Percentiles rank a stretch among this genome's conserved stretches.
These are phyloP conservation scores for Lipotes vexillifer DNA, from an alignment of 2,113 vertebrate species.

Conservation along the genomic window DNA sequence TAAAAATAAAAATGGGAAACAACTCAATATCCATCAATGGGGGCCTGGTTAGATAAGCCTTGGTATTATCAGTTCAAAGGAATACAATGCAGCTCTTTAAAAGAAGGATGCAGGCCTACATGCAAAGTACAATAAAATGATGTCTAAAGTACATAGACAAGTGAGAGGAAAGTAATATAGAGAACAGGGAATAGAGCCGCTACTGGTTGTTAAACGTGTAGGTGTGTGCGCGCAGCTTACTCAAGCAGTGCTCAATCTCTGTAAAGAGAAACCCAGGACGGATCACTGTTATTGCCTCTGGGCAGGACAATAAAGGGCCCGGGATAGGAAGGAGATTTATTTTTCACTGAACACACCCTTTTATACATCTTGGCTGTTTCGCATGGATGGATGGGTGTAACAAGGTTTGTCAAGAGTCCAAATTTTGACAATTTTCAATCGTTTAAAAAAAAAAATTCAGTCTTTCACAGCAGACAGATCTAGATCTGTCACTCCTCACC, in stretches of 20 bases:
- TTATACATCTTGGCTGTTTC: neutral
- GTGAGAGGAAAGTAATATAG: neutral
- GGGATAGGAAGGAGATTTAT: neutral
- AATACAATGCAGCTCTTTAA: neutral
- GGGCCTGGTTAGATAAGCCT: neutral
- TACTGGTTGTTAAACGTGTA: neutral
- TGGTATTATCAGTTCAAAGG: neutral
- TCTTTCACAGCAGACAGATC: neutral
- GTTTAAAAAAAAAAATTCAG: neutral
- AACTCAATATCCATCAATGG: neutral
- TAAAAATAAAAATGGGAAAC: neutral
- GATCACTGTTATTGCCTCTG: neutral
- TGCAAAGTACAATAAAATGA: neutral
- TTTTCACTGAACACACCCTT: neutral
- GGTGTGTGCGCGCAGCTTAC: accelerated
- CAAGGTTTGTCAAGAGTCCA: neutral
- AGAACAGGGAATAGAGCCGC: neutral
- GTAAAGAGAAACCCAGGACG: neutral
- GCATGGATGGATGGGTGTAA: neutral
- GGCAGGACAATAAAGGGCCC: neutral
- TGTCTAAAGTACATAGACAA: neutral
- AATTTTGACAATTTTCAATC: neutral
- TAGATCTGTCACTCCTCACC: neutral
- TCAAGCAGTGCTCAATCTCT: neutral
- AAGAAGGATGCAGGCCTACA: neutral